Percentiles rank a stretch among this genome's conserved stretches.
Conservation (phyloP, 2,113 vertebrate species). For the Fregetta grallaria region DNA sequence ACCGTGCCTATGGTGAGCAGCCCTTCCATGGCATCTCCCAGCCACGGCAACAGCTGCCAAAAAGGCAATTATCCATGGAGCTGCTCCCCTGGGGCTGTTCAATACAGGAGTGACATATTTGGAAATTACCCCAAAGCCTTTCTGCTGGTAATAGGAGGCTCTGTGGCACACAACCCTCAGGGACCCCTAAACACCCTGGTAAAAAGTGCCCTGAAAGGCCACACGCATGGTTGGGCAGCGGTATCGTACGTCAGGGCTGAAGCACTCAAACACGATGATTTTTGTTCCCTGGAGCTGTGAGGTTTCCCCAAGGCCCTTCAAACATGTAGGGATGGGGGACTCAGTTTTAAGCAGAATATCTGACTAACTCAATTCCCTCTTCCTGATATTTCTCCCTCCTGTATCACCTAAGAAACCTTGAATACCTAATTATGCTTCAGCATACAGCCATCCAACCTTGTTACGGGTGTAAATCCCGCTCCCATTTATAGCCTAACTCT, state of each 20-base stretch:
- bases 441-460: neutral
- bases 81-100: neutral
- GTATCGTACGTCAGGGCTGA: accelerated
- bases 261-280: neutral
- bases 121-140: neutral
- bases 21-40: neutral
- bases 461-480: neutral
- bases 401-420: neutral
- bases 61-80: neutral
- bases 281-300: neutral
- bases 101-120: neutral
- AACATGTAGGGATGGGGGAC: accelerated
- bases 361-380: neutral
- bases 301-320: neutral
- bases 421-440: neutral
- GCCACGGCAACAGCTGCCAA: neutral
- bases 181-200: neutral
- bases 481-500: neutral
- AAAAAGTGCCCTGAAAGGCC: neutral
- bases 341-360: neutral
- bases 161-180: neutral
- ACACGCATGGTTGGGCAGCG: accelerated
- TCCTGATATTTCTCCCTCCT: neutral
- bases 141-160: neutral
- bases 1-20: accelerated